phyloP scores from a whole-genome alignment of 2,888 invertebrate genomes.

The Chironomus riparius region DNA sequence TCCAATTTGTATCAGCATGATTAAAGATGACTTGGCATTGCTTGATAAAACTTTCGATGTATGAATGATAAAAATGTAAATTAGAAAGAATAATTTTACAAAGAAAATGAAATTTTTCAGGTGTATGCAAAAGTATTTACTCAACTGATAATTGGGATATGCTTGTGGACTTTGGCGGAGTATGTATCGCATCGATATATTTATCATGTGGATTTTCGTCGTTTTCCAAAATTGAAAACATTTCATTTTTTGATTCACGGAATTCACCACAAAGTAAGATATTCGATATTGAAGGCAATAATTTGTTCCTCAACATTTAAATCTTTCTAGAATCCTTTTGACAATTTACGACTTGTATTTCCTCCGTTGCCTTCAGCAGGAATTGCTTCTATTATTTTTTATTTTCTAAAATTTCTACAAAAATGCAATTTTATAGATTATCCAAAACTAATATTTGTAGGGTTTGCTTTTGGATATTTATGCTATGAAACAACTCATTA shows the following conservation, averaged over 20 bases:
- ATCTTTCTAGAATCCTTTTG: conserved; percentile 57
- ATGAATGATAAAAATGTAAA: no score
- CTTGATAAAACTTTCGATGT: neutral
- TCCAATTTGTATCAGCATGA: conserved; percentile 52
- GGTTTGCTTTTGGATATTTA: conserved; percentile 54
- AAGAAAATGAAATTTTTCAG: no score
- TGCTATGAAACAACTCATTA: conserved; percentile 71
- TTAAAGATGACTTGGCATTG: conserved; percentile 35
- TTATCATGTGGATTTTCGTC: conserved; percentile 60
- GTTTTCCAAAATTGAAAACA: conserved; percentile 49
- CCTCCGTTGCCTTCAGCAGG: conserved; percentile 59
- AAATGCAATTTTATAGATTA: no score
- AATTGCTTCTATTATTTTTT: conserved; percentile 42
- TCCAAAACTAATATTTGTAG: conserved; percentile 44
- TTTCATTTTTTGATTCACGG: conserved; percentile 69
- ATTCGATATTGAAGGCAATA: no score
- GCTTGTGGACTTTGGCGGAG: conserved; percentile 63
- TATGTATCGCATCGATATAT: conserved; percentile 66
- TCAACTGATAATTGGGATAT: conserved; percentile 42
- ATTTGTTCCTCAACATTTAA: conserved; percentile 19
- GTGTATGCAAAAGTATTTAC: no score
- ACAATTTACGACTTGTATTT: conserved; percentile 55
- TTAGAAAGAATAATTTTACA: no score
- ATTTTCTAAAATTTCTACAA: conserved; percentile 33
- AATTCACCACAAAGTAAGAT: conserved; percentile 64